A percentile compares a stretch with the other conserved stretches of the same genome.
Evolutionary conservation across 2,888 invertebrate species (phyloP).

Genomic region (Carabus problematicus): DNA sequence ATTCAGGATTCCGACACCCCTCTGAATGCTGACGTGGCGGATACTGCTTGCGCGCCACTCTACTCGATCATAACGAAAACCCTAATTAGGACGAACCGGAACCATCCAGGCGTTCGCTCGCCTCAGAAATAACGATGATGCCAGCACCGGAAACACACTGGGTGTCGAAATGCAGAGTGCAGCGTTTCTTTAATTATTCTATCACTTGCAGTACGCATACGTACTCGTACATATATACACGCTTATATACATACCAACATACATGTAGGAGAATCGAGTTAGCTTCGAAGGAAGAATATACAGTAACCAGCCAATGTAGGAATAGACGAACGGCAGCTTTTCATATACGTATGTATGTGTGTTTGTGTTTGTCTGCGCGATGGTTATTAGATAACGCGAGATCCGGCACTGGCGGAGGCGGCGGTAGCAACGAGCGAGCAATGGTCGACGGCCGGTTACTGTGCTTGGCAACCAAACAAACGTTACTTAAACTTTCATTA

Average conservation of each 20-base stretch:
- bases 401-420: neutral
- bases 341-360: neutral
- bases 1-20: neutral
- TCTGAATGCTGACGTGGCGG: neutral
- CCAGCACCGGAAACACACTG: neutral
- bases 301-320: neutral
- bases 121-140: constrained; percentile 6
- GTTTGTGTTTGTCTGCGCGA: neutral
- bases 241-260: neutral
- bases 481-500: constrained; percentile 56
- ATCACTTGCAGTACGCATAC: neutral
- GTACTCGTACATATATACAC: neutral
- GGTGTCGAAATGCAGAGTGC: constrained; percentile 7
- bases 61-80: neutral
- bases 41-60: neutral
- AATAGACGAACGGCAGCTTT: neutral
- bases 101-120: neutral
- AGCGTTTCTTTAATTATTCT: constrained; percentile 2
- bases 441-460: constrained; percentile 42
- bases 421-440: neutral
- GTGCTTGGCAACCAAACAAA: constrained; percentile 50
- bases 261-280: neutral
- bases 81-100: constrained; percentile 21
- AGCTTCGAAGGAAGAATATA: neutral
- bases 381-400: constrained; percentile 27